Evolutionary conservation across 2,888 invertebrate species (phyloP), one percentile per base, ranked within the genome.

Genomic region (Cyclophora albipunctata): DNA sequence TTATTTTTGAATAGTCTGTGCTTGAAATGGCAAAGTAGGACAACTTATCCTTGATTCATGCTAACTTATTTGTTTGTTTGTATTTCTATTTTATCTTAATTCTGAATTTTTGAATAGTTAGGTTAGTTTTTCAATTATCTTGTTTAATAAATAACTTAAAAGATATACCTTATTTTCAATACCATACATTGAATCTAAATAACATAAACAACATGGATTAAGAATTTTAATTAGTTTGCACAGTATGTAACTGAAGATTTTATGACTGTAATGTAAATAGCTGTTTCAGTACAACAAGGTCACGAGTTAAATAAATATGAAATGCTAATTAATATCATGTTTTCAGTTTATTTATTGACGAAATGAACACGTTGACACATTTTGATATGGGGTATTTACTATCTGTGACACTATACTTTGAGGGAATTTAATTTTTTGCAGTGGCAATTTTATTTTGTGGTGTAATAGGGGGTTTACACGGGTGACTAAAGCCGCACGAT

Each of bases 401-500:
- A 37, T 37, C 37, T 37, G 37, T 20, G 20, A 20, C 20, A 20
- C 20, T 20, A 20, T 33, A 34, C 43, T 43, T 20, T 42, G 3
- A 43, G 34, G 43, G 43, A 34, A 5, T 43, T 43, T 43, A 6
- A 6, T 3, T 43, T 43, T 43, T 20, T 3, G 3, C 2, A 5
- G 5, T 43, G 20, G 34, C 43, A 43, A 7, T 7, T 37, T 37
- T 37, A 37, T 37, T 37, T 37, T 37, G 5, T 20, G 20, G 57
- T 54, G 42, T 37, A 37, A 20, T 20, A 20, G 44, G 57, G 57
- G 57, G 59, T 64, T 63, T 61, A 63, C 66, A 65, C 68, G 63
- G 65, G 62, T 66, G 66, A 68, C 63, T 67, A 68, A 67, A 68
- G 65, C 62, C 60, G 64, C 63, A 66, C 62, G 64, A 71, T 61